Evolutionary conservation across 2,888 invertebrate genomes (phyloP).

Genomic region (Dorcus hopei): DNA sequence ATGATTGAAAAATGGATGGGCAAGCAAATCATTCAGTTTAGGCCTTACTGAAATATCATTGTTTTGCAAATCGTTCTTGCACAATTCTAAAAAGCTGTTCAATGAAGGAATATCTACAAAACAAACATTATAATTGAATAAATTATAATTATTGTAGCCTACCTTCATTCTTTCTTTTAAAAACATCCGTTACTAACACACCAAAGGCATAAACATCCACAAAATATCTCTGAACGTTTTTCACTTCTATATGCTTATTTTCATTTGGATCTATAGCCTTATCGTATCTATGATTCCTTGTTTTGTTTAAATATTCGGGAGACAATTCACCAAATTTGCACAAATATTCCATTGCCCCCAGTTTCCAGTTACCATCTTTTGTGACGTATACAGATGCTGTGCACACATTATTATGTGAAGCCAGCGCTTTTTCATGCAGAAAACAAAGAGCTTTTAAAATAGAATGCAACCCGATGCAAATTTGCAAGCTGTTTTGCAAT

Average conservation of each 20-base stretch:
- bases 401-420: conserved; percentile 83
- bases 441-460: conserved; percentile 79
- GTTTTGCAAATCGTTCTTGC: conserved; percentile 67
- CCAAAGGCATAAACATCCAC: conserved; percentile 79
- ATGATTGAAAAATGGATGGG: conserved; percentile 79
- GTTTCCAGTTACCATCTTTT: conserved; percentile 81
- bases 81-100: conserved; percentile 66
- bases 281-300: conserved; percentile 64
- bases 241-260: conserved; percentile 52
- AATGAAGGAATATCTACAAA: conserved; percentile 65
- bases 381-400: conserved; percentile 77
- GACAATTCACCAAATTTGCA: conserved; percentile 67
- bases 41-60: conserved; percentile 64
- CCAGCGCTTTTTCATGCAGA: conserved; percentile 75
- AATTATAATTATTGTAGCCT: background rate
- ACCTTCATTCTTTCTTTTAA: conserved; percentile 45
- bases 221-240: conserved; percentile 48
- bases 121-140: conserved; percentile 14
- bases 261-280: conserved; percentile 71
- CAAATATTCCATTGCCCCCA: conserved; percentile 81
- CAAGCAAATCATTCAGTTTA: conserved; percentile 61
- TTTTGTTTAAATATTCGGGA: conserved; percentile 63
- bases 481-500: conserved; percentile 71
- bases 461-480: conserved; percentile 80
- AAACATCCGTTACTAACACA: conserved; percentile 68